Evolutionary conservation across 1,140 invertebrate species (phyloP).

Genomic region (Pteromalus puparum): DNA sequence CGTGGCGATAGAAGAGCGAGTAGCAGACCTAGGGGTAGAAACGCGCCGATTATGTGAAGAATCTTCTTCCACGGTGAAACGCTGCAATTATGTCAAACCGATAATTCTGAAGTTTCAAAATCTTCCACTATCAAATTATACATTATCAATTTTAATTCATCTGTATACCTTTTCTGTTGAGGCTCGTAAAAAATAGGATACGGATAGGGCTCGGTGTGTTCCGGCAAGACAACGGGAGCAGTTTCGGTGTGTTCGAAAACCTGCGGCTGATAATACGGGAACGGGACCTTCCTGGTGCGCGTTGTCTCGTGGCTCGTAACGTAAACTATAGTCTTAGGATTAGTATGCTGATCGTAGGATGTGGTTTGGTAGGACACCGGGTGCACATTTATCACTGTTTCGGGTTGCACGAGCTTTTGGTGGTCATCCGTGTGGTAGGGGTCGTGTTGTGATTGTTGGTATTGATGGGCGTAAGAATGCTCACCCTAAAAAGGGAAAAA

Average conservation of each 20-base stretch:
- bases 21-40: constrained; percentile 71
- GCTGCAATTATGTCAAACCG: constrained; percentile 54
- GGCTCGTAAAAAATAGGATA: constrained; percentile 23
- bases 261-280: constrained; percentile 59
- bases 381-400: constrained; percentile 48
- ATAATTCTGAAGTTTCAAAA: not conserved
- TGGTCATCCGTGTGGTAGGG: not conserved
- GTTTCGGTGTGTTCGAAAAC: not conserved
- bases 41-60: constrained; percentile 67
- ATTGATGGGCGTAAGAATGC: not conserved
- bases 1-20: constrained; percentile 69
- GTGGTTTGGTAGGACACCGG: constrained; percentile 42
- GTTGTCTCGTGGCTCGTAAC: constrained; percentile 58
- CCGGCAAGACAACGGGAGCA: not conserved
- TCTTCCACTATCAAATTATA: too few relatives aligned
- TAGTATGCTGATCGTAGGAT: constrained; percentile 27
- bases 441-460: not conserved
- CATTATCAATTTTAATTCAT: too few relatives aligned
- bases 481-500: not conserved
- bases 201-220: not conserved
- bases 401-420: constrained; percentile 5
- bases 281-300: constrained; percentile 59
- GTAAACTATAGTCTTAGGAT: constrained; percentile 60
- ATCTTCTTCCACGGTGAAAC: constrained; percentile 70
- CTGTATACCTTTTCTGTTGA: constrained; percentile 45